These are phyloP conservation scores for Zosterops pallidus DNA, from an alignment of 2,113 vertebrate species.

Conservation along the genomic window DNA sequence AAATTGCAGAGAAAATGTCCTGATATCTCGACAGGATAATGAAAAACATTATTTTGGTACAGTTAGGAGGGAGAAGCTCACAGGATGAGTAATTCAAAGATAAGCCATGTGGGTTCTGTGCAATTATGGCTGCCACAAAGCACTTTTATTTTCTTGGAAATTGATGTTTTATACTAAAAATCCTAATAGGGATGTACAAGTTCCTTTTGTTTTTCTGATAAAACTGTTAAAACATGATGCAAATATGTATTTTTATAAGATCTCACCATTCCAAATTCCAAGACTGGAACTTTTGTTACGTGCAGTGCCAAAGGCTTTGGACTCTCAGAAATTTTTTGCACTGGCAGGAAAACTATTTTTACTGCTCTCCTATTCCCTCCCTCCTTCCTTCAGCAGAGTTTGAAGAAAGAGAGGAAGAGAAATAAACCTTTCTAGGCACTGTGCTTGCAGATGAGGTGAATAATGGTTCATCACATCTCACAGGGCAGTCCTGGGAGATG, in stretches of 20 bases:
- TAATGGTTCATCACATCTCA: not conserved
- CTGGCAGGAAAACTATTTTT: not conserved
- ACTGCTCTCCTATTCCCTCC: not conserved
- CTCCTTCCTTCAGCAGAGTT: not conserved
- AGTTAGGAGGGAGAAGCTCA: not conserved
- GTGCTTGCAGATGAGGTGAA: not conserved
- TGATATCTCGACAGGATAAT: not conserved
- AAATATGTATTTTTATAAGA: not conserved
- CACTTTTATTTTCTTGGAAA: not conserved
- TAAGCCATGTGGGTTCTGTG: not conserved
- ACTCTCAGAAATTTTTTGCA: not conserved
- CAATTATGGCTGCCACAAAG: not conserved
- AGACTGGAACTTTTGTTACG: not conserved
- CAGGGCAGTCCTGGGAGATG: too few relatives aligned
- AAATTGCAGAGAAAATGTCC: not conserved
- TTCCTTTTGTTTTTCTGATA: not conserved
- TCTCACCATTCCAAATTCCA: not conserved
- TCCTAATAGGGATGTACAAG: not conserved
- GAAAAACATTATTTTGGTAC: not conserved
- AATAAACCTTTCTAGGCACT: not conserved
- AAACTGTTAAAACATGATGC: rapidly evolving
- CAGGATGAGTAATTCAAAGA: not conserved
- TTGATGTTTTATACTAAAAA: not conserved
- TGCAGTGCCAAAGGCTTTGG: not conserved
- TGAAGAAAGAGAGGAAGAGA: not conserved